These are phyloP conservation scores for Mantis religiosa DNA, from an alignment of 2,888 invertebrate species.

Conservation along the genomic window DNA sequence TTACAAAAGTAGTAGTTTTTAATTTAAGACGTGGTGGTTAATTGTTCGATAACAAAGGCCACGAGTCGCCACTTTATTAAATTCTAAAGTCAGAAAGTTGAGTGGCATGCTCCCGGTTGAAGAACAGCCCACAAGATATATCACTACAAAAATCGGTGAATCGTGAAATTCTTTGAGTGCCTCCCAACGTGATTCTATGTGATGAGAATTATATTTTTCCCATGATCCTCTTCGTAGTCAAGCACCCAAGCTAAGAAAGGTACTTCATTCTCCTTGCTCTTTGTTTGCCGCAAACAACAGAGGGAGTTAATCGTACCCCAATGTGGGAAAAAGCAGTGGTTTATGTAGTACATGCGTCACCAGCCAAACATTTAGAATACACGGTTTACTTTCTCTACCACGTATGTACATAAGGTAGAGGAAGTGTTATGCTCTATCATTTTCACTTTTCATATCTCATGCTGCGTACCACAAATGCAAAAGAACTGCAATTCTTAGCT, in stretches of 20 bases:
- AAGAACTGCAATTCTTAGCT: too few species aligned
- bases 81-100: not conserved
- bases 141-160: not conserved
- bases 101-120: not conserved
- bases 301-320: not conserved
- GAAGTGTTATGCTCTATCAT: too few species aligned
- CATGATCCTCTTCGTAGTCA: not conserved
- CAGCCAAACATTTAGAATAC: too few species aligned
- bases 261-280: not conserved
- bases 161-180: not conserved
- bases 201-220: not conserved
- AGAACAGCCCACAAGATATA: not conserved
- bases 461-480: too few species aligned
- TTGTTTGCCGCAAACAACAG: not conserved
- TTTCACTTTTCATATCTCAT: too few species aligned
- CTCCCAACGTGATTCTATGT: not conserved
- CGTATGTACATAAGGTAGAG: too few species aligned
- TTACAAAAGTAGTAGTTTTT: too few species aligned
- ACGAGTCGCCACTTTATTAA: not conserved
- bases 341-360: too few species aligned
- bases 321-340: too few species aligned
- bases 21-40: not conserved
- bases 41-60: not conserved
- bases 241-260: not conserved
- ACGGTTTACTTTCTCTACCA: too few species aligned